Base-by-base conservation (phyloP, 2,113 vertebrate genomes). In the Platysternon megacephalum region DNA sequence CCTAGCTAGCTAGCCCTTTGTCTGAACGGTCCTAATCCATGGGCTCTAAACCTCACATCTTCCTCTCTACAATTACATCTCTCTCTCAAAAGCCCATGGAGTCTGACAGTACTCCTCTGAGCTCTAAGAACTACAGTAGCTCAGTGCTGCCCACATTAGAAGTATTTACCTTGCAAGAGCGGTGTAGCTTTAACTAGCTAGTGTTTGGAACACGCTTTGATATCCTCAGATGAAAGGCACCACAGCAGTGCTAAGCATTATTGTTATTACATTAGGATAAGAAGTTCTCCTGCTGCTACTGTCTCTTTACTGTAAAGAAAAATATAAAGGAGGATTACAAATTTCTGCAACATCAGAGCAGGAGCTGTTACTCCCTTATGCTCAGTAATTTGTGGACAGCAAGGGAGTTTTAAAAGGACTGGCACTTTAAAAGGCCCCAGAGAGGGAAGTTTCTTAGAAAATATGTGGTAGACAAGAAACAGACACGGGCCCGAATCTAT, bases 171-270 rank as follows among this genome's bases (percentile, higher is more conserved):
- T 89, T 81, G 32, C 11, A 44, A 61, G 39, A 91, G 6, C 0
- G 0, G 12, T 42, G 46, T 32, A 83, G 86, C 22, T 79, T 90
- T 96, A 93, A 87, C 55, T 80, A 86, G 86, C 39, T 93, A 86
- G 84, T 93, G 21, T 80, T 95, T 92, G 94, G 88, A 95, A 93
- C 94, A 52, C 26, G 22, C 96, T 93, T 92, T 92, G 90, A 92
- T 95, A 95, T 78, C 52, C 35, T 29, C 44, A 92, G 87, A 87
- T 93, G 55, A 97, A 93, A 89, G 84, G 39, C 46, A 42, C 10
- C 58, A n/a, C 85, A 85, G 78, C n/a, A 82, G 52, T 79, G 21
- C 0, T 35, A 86, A 72, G 56, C 58, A 61, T 84, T 85, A 58
- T 9, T 90, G 42, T 68, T 95, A 86, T 86, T 94, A 93, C n/a